These are phyloP conservation scores for Palloptera scutellata DNA, from an alignment of 2,888 invertebrate genomes.

Conservation along the genomic window DNA sequence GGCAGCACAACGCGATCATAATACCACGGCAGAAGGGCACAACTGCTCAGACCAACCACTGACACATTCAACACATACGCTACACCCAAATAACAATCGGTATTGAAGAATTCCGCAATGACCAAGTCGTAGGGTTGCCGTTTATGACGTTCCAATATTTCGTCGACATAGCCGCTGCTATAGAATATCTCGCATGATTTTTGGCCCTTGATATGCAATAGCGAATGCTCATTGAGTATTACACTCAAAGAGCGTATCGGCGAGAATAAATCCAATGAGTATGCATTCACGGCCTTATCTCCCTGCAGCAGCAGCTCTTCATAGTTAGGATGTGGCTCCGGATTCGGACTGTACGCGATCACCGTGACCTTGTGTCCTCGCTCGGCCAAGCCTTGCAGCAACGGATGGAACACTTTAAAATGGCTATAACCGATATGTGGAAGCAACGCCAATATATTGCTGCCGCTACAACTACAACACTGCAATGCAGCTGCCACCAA, in stretches of 20 bases:
- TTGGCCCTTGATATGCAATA: constrained; percentile 52
- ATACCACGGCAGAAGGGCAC: constrained; percentile 69
- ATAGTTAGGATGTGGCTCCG: constrained; percentile 66
- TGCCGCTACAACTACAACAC: background rate
- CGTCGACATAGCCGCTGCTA: constrained; percentile 48
- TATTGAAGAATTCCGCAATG: constrained; percentile 69
- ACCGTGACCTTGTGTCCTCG: constrained; percentile 75
- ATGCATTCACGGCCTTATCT: constrained; percentile 52
- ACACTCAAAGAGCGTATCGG: constrained; percentile 48
- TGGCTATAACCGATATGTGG: constrained; percentile 76
- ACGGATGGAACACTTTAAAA: constrained; percentile 71
- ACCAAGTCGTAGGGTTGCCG: constrained; percentile 68
- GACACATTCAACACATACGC: constrained; percentile 68
- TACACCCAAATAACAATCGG: constrained; percentile 70
- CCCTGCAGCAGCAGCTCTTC: constrained; percentile 68
- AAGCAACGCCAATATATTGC: constrained; percentile 70
- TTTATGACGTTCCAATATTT: constrained; percentile 50
- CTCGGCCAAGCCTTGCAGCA: constrained; percentile 69
- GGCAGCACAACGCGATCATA: constrained; percentile 68
- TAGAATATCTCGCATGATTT: constrained; percentile 52
- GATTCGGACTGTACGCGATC: constrained; percentile 71
- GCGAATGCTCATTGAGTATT: constrained; percentile 51
- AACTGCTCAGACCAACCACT: constrained; percentile 68
- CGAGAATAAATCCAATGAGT: constrained; percentile 46
- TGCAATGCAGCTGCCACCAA: too few species aligned